A percentile compares a stretch with the other conserved stretches of the same genome.
Conservation (phyloP, 2,888 invertebrate species). For the Piscicola geometra region DNA sequence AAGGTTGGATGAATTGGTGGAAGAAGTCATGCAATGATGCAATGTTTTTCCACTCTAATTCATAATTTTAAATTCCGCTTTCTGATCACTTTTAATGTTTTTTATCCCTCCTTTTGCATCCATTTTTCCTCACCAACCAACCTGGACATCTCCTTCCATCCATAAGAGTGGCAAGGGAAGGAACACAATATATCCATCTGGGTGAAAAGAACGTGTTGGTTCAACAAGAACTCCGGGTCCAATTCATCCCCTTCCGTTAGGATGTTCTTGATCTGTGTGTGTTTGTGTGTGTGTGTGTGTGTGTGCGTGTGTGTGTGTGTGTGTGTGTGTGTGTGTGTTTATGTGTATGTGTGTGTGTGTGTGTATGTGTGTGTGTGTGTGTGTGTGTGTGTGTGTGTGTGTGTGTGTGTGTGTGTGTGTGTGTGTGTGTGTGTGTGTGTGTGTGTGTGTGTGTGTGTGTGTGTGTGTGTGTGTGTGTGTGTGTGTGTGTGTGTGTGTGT, state of each 20-base stretch:
- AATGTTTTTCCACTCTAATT: no score
- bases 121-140: not conserved
- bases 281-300: not conserved
- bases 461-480: no score
- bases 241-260: constrained; percentile 20
- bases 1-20: constrained; percentile 6
- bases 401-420: not conserved
- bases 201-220: constrained; percentile 41
- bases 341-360: constrained; percentile 10
- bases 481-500: no score
- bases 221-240: constrained; percentile 25
- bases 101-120: not conserved
- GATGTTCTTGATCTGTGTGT: constrained; percentile 20
- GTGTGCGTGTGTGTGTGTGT: constrained; percentile 18
- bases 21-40: not conserved
- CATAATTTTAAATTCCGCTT: no score
- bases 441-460: not conserved
- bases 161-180: constrained; percentile 38
- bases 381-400: not conserved
- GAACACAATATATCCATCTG: constrained; percentile 44
- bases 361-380: constrained; percentile 43
- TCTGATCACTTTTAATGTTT: not conserved
- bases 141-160: constrained; percentile 45
- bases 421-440: constrained; percentile 5
- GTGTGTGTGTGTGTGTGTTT: constrained; percentile 21